Conservation (phyloP, 2,113 vertebrate genomes). For the Buteo buteo region DNA sequence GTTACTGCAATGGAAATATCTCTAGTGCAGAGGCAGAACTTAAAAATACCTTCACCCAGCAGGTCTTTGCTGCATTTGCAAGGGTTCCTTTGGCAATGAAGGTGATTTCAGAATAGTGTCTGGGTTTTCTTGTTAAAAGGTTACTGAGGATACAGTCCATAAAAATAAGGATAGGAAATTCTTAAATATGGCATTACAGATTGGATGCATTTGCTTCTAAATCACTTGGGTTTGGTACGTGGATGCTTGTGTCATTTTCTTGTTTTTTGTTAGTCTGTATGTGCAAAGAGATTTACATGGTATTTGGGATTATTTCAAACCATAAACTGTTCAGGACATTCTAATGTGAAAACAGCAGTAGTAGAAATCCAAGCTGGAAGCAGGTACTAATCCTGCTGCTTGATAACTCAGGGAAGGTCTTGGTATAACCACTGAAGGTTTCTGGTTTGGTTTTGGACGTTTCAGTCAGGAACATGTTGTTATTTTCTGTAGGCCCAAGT, state of each 20-base stretch:
- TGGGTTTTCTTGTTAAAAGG: background rate
- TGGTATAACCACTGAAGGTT: background rate
- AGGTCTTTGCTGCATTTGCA: background rate
- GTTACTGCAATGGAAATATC: background rate
- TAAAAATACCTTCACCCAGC: background rate
- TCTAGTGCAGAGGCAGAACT: background rate
- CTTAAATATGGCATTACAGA: background rate
- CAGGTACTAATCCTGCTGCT: background rate
- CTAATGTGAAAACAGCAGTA: background rate
- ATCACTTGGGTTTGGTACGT: background rate
- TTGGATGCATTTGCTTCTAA: background rate
- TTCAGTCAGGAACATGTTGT: background rate
- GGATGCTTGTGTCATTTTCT: background rate
- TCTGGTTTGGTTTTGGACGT: background rate
- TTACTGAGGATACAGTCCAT: background rate
- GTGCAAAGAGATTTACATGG: background rate
- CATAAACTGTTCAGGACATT: background rate
- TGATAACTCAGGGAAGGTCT: background rate
- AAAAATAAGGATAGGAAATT: background rate
- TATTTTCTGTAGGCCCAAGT: background rate
- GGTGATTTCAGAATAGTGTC: background rate
- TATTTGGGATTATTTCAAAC: conserved; percentile 25
- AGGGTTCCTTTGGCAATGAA: background rate
- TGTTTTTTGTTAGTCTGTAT: background rate
- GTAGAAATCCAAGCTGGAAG: background rate